A percentile compares a stretch with the other conserved stretches of the same genome.
These are phyloP conservation scores for Cyanoramphus novaezelandiae DNA, from an alignment of 2,113 vertebrate species.

Conservation along the genomic window DNA sequence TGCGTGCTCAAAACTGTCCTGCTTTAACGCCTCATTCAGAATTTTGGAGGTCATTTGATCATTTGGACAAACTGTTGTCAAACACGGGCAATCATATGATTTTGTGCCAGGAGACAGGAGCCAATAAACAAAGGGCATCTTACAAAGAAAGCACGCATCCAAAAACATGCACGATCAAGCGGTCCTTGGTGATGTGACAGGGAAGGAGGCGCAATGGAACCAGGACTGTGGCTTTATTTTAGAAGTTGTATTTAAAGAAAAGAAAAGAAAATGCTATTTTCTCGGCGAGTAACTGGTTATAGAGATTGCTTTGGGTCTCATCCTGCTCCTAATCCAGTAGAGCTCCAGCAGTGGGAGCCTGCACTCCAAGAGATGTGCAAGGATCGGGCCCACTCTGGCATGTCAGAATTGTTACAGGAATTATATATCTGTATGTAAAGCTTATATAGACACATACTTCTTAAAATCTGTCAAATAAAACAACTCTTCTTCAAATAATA, in stretches of 20 bases:
- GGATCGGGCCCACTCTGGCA: background rate
- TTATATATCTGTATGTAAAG: background rate
- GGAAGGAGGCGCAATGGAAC: background rate
- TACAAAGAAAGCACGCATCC: background rate
- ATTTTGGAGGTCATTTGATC: conserved; percentile 26
- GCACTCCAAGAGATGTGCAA: background rate
- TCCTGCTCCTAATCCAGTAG: background rate
- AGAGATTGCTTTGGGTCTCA: background rate
- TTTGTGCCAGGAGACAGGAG: conserved; percentile 19
- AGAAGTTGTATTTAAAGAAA: background rate
- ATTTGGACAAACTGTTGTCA: conserved; percentile 34
- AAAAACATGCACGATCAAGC: background rate
- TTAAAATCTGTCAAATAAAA: background rate
- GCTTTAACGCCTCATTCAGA: background rate
- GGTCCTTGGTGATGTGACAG: background rate
- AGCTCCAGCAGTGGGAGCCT: background rate
- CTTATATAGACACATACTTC: background rate
- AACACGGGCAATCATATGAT: conserved; percentile 25
- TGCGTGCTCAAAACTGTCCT: background rate
- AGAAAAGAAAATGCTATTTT: background rate
- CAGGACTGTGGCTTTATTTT: background rate
- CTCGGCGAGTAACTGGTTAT: background rate
- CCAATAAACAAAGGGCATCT: conserved; percentile 49
- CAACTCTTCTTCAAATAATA: background rate
- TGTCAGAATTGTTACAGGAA: background rate